A percentile compares a stretch with the other conserved stretches of the same genome.
Evolutionary conservation across 2,113 vertebrate genomes (phyloP).

Genomic region (Rhinoptilus africanus): DNA sequence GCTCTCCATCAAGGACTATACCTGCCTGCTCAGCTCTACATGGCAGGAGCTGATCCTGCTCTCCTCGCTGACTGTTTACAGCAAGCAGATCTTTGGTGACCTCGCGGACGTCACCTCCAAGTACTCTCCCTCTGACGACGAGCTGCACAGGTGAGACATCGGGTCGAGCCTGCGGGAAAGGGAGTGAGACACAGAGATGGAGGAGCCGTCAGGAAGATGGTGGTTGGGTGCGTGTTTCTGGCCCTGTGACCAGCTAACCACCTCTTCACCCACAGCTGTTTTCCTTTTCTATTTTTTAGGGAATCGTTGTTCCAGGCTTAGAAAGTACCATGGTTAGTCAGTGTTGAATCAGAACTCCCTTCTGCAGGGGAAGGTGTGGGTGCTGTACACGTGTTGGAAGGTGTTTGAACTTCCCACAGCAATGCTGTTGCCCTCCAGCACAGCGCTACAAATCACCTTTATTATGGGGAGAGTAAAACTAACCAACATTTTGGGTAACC

Average conservation of each 20-base stretch:
- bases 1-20: slow-evolving; percentile 98
- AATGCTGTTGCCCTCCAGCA: background rate
- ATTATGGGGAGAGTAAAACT: background rate
- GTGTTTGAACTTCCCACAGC: background rate
- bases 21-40: slow-evolving; percentile 94
- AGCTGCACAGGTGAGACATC: slow-evolving; percentile 88
- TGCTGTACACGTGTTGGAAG: background rate
- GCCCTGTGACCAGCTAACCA: background rate
- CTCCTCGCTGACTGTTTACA: slow-evolving; percentile 95
- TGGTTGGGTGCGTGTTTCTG: background rate
- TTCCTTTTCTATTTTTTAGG: background rate
- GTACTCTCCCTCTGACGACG: slow-evolving; percentile 93
- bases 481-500: background rate
- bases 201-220: accelerated
- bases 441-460: background rate
- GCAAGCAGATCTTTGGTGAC: slow-evolving; percentile 94
- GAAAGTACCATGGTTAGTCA: background rate
- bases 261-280: background rate
- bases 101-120: slow-evolving; percentile 94
- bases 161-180: background rate
- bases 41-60: slow-evolving; percentile 98
- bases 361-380: background rate
- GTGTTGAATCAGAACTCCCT: background rate
- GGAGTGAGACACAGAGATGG: background rate
- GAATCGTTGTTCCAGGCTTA: background rate